These are phyloP conservation scores for Coenobita brevimanus DNA, from an alignment of 1,140 invertebrate species.

Conservation along the genomic window DNA sequence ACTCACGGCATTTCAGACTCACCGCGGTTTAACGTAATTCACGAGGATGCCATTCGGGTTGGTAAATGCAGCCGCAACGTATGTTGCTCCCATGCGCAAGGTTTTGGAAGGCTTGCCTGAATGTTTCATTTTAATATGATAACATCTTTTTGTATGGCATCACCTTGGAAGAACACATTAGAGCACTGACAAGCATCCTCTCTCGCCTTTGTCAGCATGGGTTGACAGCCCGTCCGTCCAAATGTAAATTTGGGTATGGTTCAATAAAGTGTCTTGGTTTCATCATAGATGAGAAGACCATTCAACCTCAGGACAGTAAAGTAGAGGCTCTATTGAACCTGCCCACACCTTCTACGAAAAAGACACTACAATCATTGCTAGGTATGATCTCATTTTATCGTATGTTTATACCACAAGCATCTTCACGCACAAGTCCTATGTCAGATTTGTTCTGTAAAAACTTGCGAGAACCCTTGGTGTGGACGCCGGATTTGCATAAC, in stretches of 20 bases:
- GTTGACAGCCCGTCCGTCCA: no score
- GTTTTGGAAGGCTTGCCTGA: neutral
- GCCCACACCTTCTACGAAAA: no score
- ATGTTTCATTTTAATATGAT: neutral
- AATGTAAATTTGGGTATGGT: no score
- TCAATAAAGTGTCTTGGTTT: no score
- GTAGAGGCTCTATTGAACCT: no score
- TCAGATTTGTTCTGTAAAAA: neutral
- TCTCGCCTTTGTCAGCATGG: neutral
- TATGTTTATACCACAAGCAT: no score
- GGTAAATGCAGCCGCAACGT: neutral
- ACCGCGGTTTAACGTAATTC: neutral
- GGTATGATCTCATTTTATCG: no score
- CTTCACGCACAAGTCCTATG: no score
- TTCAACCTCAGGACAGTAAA: no score
- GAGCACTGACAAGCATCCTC: neutral
- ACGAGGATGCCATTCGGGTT: neutral
- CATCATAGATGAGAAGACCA: neutral
- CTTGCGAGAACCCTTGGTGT: neutral
- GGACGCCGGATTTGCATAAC: neutral
- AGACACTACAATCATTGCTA: no score
- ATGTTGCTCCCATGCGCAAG: neutral
- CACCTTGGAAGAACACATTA: neutral
- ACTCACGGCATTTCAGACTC: neutral
- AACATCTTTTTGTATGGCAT: neutral